These are phyloP conservation scores for Australoheros scitulus DNA, from an alignment of 2,113 vertebrate genomes.

Conservation along the genomic window DNA sequence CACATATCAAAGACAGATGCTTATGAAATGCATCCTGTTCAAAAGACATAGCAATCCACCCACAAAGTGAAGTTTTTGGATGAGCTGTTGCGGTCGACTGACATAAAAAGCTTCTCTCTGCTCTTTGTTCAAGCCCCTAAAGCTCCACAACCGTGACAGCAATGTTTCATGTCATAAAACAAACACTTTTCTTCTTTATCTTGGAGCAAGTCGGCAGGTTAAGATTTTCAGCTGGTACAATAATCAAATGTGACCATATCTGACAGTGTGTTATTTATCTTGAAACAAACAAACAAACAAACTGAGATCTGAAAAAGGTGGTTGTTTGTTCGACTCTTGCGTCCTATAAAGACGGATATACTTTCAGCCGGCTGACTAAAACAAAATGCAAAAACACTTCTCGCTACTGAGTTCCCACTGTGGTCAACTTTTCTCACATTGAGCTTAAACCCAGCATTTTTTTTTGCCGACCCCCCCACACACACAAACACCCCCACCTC, in stretches of 20 bases:
- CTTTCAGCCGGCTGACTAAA: neutral
- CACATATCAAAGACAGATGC: neutral
- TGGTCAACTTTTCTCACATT: conserved; percentile 24
- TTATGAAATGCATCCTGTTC: neutral
- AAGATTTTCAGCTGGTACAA: neutral
- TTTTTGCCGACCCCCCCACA: neutral
- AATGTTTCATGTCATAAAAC: neutral
- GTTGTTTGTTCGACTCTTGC: neutral
- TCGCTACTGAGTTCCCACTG: conserved; percentile 15
- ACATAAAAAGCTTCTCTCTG: neutral
- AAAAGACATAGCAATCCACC: neutral
- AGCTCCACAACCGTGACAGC: neutral
- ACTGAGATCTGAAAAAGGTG: neutral
- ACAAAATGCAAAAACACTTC: rapidly evolving
- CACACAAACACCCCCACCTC: neutral
- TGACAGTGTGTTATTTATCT: neutral
- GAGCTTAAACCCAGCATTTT: neutral
- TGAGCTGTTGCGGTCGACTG: conserved; percentile 7
- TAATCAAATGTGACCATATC: neutral
- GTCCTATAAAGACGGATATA: neutral
- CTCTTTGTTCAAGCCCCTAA: neutral
- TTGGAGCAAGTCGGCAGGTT: neutral
- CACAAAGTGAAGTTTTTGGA: neutral
- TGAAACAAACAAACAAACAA: neutral
- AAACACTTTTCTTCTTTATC: neutral